These are phyloP conservation scores for Onthophagus sagittarius DNA, from an alignment of 2,888 invertebrate genomes.

Conservation along the genomic window DNA sequence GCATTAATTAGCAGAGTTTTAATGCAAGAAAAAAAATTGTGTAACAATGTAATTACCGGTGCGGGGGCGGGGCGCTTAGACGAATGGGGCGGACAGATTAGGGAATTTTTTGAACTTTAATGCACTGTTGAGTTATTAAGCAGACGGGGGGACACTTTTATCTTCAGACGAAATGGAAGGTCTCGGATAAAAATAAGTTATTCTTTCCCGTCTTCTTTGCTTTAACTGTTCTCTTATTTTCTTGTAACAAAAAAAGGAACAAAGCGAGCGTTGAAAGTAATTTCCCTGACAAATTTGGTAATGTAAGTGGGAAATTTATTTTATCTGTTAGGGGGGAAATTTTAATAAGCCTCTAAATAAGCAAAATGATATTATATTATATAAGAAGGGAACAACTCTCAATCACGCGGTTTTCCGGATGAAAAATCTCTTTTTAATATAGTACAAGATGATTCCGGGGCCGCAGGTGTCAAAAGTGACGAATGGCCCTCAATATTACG, in stretches of 20 bases:
- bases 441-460: conserved; percentile 25
- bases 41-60: conserved; percentile 17
- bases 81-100: conserved; percentile 6
- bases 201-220: neutral
- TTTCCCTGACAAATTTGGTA: neutral
- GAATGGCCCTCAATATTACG: conserved; percentile 38
- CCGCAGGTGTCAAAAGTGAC: conserved; percentile 36
- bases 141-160: conserved; percentile 3
- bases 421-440: conserved; percentile 31
- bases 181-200: neutral
- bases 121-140: conserved; percentile 17
- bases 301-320: neutral
- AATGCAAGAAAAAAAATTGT: conserved; percentile 15
- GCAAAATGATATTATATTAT: neutral
- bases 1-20: conserved; percentile 20
- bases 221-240: neutral
- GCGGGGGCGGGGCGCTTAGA: neutral
- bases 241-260: neutral
- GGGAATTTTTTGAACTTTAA: conserved; percentile 14
- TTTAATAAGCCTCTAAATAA: too few relatives aligned
- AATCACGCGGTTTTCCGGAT: conserved; percentile 15
- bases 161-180: neutral
- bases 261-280: neutral
- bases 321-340: neutral
- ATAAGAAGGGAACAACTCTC: neutral